phyloP scores from a whole-genome alignment of 1,140 invertebrate species.

The Aphelinus certus region DNA sequence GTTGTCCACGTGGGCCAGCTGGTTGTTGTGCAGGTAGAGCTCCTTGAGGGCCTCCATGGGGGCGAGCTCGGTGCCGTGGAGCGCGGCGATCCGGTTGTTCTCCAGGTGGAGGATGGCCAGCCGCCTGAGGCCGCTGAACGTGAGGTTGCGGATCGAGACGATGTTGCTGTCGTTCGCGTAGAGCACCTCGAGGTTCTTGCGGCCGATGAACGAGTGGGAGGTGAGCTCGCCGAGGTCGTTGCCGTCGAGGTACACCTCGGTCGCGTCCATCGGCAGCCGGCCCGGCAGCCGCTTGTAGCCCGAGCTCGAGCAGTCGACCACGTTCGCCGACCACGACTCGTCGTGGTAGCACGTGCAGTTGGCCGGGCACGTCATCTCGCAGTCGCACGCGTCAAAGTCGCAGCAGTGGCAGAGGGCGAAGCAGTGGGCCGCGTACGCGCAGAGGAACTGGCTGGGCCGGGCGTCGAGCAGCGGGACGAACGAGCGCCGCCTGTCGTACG shows the following conservation, averaged over 20 bases:
- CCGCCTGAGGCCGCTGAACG: conserved; percentile 82
- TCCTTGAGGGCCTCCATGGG: conserved; percentile 79
- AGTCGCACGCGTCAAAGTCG: conserved; percentile 87
- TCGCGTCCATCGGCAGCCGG: conserved; percentile 89
- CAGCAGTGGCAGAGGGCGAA: conserved; percentile 86
- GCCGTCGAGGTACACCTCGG: conserved; percentile 88
- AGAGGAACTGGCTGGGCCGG: conserved; percentile 80
- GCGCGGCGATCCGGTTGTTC: conserved; percentile 78
- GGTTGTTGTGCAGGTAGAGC: conserved; percentile 87
- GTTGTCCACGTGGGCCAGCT: conserved; percentile 77
- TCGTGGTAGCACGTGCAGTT: conserved; percentile 90
- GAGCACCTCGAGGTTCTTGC: conserved; percentile 84
- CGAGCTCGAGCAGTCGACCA: conserved; percentile 86
- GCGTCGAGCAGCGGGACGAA: conserved; percentile 78
- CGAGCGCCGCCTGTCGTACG: conserved; percentile 77
- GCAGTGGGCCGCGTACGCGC: conserved; percentile 83
- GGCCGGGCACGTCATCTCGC: conserved; percentile 84
- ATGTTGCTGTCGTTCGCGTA: conserved; percentile 86
- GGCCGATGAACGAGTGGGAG: conserved; percentile 87
- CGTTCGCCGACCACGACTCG: conserved; percentile 86
- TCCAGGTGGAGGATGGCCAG: conserved; percentile 83
- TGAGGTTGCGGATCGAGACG: conserved; percentile 81
- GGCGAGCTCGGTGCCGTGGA: conserved; percentile 80
- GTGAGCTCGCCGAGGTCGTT: conserved; percentile 82
- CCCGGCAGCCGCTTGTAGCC: conserved; percentile 78